Evolutionary conservation across 2,797 vertebrate species (phyloP), one percentile per base, ranked within the genome.

Genomic region (Brachyrhaphis roseni): DNA sequence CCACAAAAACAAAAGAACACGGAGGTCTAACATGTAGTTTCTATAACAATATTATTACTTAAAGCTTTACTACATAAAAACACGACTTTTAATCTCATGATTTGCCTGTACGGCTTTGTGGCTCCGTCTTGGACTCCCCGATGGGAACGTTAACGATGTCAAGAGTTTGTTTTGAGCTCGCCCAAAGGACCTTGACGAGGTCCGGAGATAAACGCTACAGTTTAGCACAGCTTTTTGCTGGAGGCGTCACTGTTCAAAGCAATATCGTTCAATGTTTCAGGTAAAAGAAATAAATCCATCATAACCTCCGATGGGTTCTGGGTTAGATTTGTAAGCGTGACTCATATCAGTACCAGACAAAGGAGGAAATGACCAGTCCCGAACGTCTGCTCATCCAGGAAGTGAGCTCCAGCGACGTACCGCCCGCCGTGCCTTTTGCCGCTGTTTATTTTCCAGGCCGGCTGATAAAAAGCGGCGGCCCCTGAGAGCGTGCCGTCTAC

Each of bases 381-480:
- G 75, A 70, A 75, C 75, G 90, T 82, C 74, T 64, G 87, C 82
- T 88, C 81, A 72, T 90, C 80, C 84, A 89, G 89, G 91, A 92
- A 91, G 90, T 94, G 90, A 91, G 91, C 84, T 88, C 78, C 84
- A 80, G 81, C 82, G 77, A 86, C 88, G 88, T 78, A 84, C 46
- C 28, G 75, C 77, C 78, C 31, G 75, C 77, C 77, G 81, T 86
- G 78, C 79, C 57, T 55, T 84, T 88, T 92, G 91, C 89, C 84
- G 80, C 78, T 66, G 72, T 87, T 90, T 80, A 74, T 77, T 90
- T 91, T 83, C 82, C 79, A 78, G 87, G 83, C 86, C 12, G 59
- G 53, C 82, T 91, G 94, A 95, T 95, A 95, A 94, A 74, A 86
- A 47, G 26, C 62, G 51, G 74, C 26, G 77, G 83, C 57, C 85